Percentiles rank a stretch among this genome's conserved stretches.
Evolutionary conservation across 2,113 vertebrate genomes (phyloP).

Genomic region (Pelvicachromis taeniatus): DNA sequence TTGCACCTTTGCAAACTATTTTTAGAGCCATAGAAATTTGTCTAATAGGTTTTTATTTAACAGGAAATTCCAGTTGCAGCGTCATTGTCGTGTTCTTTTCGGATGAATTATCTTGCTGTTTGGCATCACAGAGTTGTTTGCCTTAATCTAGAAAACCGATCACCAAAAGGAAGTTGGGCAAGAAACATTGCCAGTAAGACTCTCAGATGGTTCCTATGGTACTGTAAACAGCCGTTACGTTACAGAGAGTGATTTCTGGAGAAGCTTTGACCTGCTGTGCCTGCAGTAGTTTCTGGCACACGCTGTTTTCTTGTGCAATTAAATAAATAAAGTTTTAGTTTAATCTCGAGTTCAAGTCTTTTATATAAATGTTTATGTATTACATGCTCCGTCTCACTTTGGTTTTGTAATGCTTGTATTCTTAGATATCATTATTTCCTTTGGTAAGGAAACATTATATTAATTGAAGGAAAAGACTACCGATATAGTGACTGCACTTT

Average conservation of each 20-base stretch:
- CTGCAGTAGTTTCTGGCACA: background rate
- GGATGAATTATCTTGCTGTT: accelerated
- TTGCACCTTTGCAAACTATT: background rate
- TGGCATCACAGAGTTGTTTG: background rate
- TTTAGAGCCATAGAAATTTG: background rate
- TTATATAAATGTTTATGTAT: background rate
- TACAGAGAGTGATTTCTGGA: background rate
- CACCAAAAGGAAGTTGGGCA: accelerated
- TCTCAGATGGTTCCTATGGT: background rate
- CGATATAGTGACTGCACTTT: background rate
- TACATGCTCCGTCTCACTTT: background rate
- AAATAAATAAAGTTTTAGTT: background rate
- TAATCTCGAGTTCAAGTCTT: background rate
- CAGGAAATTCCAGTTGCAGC: background rate
- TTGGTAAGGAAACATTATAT: background rate
- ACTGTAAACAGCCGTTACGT: accelerated
- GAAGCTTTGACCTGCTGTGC: too few relatives aligned
- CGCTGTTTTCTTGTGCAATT: background rate
- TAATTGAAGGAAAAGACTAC: background rate
- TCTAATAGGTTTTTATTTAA: background rate
- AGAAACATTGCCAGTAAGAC: background rate
- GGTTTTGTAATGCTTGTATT: background rate
- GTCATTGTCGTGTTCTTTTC: background rate
- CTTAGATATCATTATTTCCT: background rate
- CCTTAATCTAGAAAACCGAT: accelerated